Conservation (phyloP, 2,113 vertebrate genomes). For the Pseudonaja textilis region DNA sequence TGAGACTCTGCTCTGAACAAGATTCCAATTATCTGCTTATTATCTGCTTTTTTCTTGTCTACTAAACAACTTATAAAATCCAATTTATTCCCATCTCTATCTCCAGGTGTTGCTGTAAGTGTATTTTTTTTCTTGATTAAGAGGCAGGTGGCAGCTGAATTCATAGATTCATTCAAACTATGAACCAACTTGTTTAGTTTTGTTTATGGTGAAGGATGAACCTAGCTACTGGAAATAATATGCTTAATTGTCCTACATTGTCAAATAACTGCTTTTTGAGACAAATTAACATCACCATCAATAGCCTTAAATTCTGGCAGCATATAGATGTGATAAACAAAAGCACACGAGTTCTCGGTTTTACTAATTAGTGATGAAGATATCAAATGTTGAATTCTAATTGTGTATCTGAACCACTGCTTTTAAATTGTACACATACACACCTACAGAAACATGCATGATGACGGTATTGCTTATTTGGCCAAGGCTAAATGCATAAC, state of each 20-base stretch:
- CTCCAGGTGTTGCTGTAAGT: neutral
- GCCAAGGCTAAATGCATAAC: slow-evolving; percentile 6
- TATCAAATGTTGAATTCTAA: neutral
- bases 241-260: neutral
- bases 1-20: neutral
- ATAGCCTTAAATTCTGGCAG: neutral
- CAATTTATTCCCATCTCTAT: neutral
- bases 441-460: neutral
- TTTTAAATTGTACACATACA: neutral
- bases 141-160: neutral
- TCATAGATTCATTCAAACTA: neutral
- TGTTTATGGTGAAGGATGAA: neutral
- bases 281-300: neutral
- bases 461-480: neutral
- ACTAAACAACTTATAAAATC: neutral
- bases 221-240: neutral
- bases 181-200: neutral
- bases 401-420: neutral
- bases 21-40: neutral
- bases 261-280: neutral
- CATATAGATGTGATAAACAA: neutral
- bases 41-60: neutral
- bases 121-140: neutral
- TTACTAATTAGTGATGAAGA: neutral
- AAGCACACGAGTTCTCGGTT: neutral